A percentile compares a stretch with the other conserved stretches of the same genome.
Evolutionary conservation across 2,797 vertebrate species (phyloP).

Genomic region (Calcarius lapponicus): DNA sequence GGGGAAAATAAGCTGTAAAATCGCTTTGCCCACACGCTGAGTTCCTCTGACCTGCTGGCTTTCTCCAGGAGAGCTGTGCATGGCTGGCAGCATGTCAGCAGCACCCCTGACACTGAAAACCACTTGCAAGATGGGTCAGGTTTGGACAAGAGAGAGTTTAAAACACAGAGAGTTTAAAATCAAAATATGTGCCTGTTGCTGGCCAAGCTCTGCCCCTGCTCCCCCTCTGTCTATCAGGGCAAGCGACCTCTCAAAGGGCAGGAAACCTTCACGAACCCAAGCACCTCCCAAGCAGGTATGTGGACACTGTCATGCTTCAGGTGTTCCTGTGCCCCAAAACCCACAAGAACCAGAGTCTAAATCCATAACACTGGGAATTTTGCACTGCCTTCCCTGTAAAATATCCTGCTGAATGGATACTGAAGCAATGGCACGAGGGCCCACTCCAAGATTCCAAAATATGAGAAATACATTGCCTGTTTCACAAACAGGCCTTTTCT

Average conservation of each 20-base stretch:
- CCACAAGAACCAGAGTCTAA: neutral
- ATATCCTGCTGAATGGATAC: neutral
- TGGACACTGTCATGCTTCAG: rapidly evolving
- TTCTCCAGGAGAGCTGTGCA: neutral
- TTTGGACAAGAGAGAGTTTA: neutral
- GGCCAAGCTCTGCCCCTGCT: neutral
- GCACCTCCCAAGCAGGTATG: neutral
- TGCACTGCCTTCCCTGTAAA: neutral
- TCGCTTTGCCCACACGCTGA: neutral
- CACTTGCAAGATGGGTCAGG: neutral
- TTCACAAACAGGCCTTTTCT: neutral
- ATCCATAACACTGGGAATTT: neutral
- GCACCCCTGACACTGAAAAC: neutral
- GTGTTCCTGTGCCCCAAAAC: neutral
- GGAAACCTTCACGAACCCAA: rapidly evolving
- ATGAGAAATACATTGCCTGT: neutral
- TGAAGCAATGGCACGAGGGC: neutral
- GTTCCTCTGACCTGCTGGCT: neutral
- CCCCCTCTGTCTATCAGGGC: rapidly evolving
- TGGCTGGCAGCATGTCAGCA: neutral
- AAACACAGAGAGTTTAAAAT: neutral
- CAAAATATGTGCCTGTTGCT: neutral
- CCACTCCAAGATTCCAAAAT: neutral
- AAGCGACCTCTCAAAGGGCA: neutral
- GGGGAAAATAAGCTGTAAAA: neutral